These are phyloP conservation scores for Silurus glanis DNA, from an alignment of 2,113 vertebrate genomes.

Conservation along the genomic window DNA sequence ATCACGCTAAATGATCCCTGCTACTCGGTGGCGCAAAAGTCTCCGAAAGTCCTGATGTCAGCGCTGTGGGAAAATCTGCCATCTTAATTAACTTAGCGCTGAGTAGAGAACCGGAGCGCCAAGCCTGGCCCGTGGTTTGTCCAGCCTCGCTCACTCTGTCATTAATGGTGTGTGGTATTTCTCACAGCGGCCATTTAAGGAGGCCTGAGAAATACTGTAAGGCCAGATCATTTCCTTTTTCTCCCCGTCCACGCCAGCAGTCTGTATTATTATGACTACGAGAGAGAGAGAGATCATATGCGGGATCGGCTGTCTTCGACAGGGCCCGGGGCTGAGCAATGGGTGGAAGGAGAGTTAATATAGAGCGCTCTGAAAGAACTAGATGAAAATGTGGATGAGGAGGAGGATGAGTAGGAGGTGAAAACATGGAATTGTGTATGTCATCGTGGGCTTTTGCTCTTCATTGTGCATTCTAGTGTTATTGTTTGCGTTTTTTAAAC, in stretches of 20 bases:
- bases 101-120: not conserved
- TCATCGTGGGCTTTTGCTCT: not conserved
- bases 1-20: not conserved
- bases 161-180: slow-evolving; percentile 57
- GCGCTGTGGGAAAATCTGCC: not conserved
- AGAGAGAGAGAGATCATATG: not conserved
- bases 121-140: not conserved
- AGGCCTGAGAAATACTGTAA: slow-evolving; percentile 48
- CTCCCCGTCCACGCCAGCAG: slow-evolving; percentile 49
- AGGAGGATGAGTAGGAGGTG: not conserved
- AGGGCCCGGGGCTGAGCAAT: not conserved
- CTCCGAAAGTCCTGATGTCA: not conserved
- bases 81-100: not conserved
- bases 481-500: not conserved
- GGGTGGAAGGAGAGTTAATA: slow-evolving; percentile 1
- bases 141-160: not conserved
- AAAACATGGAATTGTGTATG: not conserved
- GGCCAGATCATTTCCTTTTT: slow-evolving; percentile 48
- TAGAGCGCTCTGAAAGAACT: not conserved
- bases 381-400: not conserved
- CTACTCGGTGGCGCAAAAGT: not conserved
- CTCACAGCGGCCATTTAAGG: slow-evolving; percentile 46
- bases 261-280: slow-evolving; percentile 50
- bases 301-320: not conserved
- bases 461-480: not conserved